These are phyloP conservation scores for Salmo trutta DNA, from an alignment of 2,797 vertebrate genomes.

Conservation along the genomic window DNA sequence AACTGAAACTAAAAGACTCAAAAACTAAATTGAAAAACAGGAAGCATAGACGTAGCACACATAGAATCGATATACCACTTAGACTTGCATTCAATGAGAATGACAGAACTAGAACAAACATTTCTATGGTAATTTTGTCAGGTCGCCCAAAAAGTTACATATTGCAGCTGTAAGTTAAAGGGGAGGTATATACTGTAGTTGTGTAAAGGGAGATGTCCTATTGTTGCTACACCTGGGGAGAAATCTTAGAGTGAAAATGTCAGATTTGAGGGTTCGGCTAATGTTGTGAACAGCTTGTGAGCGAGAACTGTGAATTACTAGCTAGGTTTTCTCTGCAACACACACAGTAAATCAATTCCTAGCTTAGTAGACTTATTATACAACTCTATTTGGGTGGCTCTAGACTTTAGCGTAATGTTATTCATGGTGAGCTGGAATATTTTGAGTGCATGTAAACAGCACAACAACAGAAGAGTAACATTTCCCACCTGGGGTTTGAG, in stretches of 20 bases:
- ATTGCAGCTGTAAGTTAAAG: not conserved
- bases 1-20: too few species aligned
- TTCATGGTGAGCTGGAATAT: not conserved
- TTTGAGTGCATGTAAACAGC: not conserved
- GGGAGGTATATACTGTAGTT: not conserved
- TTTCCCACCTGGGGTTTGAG: too few species aligned
- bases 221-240: not conserved
- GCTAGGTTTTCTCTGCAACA: not conserved
- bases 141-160: too few species aligned
- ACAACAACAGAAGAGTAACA: not conserved
- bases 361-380: not conserved
- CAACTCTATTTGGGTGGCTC: not conserved
- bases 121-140: too few species aligned
- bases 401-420: not conserved
- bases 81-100: too few species aligned
- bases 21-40: too few species aligned
- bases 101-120: too few species aligned
- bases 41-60: too few species aligned
- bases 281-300: not conserved
- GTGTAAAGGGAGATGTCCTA: not conserved
- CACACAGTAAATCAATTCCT: not conserved
- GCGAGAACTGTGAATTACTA: not conserved
- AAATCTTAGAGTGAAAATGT: slow-evolving; percentile 1
- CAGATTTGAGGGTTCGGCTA: not conserved
- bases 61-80: too few species aligned